A percentile compares a stretch with the other conserved stretches of the same genome.
These are phyloP conservation scores for Pseudopipra pipra DNA, from an alignment of 2,113 vertebrate species.

Conservation along the genomic window DNA sequence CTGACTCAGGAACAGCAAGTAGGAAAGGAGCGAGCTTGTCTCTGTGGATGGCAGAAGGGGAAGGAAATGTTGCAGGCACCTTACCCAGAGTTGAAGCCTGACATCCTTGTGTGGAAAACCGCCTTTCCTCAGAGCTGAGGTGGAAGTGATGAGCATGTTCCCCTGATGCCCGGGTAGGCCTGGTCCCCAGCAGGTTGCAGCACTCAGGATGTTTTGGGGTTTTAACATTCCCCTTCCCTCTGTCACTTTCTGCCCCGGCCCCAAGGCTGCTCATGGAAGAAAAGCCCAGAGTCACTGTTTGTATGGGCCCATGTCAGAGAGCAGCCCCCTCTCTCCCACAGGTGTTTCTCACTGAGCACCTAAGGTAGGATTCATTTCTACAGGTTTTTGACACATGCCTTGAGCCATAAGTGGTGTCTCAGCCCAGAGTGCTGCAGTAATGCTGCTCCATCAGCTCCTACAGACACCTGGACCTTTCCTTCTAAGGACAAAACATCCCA, in stretches of 20 bases:
- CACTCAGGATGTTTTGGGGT: rapidly evolving
- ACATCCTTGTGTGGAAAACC: not conserved
- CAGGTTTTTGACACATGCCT: not conserved
- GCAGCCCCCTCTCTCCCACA: not conserved
- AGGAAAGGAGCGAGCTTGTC: not conserved
- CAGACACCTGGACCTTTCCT: rapidly evolving
- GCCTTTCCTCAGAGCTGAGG: not conserved
- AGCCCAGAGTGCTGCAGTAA: not conserved
- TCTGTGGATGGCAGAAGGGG: not conserved
- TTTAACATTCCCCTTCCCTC: not conserved
- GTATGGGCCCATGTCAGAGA: not conserved
- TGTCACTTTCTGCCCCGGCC: not conserved
- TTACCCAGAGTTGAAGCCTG: not conserved
- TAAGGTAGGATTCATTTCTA: not conserved
- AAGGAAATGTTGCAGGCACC: not conserved
- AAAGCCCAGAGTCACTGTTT: not conserved
- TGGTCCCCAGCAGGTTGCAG: not conserved
- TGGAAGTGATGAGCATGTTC: not conserved
- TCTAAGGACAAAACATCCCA: not conserved
- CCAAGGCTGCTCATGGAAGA: not conserved
- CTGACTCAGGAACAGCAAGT: not conserved
- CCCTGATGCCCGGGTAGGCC: rapidly evolving
- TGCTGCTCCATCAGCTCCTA: not conserved
- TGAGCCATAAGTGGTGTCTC: not conserved
- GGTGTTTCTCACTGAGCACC: not conserved